Evolutionary conservation across 2,888 invertebrate species (phyloP).

Genomic region (Colostygia pectinataria): DNA sequence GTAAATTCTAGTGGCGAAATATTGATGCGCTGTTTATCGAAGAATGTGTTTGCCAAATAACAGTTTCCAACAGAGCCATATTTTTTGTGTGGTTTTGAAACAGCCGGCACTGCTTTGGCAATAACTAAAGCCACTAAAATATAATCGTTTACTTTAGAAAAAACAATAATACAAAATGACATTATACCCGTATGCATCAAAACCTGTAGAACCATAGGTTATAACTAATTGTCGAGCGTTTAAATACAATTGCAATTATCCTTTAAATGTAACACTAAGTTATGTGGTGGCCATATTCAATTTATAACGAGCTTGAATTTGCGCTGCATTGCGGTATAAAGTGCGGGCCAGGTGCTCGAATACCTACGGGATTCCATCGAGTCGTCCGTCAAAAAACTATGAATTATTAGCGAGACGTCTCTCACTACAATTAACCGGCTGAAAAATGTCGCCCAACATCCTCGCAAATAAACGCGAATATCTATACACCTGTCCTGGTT

Average conservation of each 20-base stretch:
- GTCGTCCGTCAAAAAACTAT: slow-evolving; percentile 65
- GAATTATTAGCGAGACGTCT: slow-evolving; percentile 57
- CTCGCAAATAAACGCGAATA: slow-evolving; percentile 56
- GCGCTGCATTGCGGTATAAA: slow-evolving; percentile 39
- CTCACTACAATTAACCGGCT: slow-evolving; percentile 66
- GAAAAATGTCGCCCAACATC: slow-evolving; percentile 74
- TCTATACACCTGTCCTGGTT: slow-evolving; percentile 60
- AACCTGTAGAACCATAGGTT: slow-evolving; percentile 3
- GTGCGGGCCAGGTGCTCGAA: slow-evolving; percentile 57
- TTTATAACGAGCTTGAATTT: slow-evolving; percentile 40
- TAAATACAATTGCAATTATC: slow-evolving; percentile 16
- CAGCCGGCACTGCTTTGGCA: slow-evolving; percentile 14
- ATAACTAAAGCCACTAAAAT: neutral
- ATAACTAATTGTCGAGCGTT: slow-evolving; percentile 5
- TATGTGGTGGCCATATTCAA: slow-evolving; percentile 25
- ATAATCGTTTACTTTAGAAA: slow-evolving; percentile 1
- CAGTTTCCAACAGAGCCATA: slow-evolving; percentile 36
- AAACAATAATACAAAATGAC: slow-evolving; percentile 3
- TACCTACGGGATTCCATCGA: slow-evolving; percentile 58
- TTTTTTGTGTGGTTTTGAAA: slow-evolving; percentile 30
- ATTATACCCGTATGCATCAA: slow-evolving; percentile 2
- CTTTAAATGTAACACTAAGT: slow-evolving; percentile 23
- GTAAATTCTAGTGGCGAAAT: slow-evolving; percentile 45
- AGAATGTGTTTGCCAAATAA: slow-evolving; percentile 48
- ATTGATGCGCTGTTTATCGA: slow-evolving; percentile 43